Evolutionary conservation across 2,113 vertebrate species (phyloP).

Genomic region (Hemicordylus capensis): DNA sequence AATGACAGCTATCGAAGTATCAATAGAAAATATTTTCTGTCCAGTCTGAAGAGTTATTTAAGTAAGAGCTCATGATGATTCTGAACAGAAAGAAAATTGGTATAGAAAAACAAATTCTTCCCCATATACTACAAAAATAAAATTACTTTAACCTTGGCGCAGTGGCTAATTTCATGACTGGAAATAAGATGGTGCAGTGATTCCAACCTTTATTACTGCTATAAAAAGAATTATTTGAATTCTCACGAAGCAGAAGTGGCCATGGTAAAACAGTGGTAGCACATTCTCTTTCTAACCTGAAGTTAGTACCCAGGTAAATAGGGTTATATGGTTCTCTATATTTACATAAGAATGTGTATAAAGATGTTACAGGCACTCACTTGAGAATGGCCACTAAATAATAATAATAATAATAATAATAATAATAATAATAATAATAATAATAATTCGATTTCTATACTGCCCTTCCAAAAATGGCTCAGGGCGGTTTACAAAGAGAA

Average conservation of each 20-base stretch:
- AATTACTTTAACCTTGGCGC: slow-evolving; percentile 16
- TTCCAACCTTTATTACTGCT: not conserved
- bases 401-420: too few species aligned
- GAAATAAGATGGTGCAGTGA: not conserved
- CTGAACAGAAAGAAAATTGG: not conserved
- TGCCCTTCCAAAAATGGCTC: too few species aligned
- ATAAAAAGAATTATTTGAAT: not conserved
- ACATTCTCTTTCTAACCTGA: not conserved
- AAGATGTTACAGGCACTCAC: not conserved
- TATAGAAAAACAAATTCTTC: not conserved
- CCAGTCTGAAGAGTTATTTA: not conserved
- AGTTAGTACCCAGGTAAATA: not conserved
- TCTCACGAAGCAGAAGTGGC: not conserved
- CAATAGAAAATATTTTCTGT: not conserved
- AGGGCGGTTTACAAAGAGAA: too few species aligned
- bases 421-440: too few species aligned
- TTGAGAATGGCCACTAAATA: not conserved
- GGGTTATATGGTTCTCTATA: not conserved
- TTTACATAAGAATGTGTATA: not conserved
- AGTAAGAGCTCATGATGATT: not conserved
- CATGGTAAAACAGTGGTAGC: not conserved
- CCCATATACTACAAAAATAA: not conserved
- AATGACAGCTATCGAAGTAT: not conserved
- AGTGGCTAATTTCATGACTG: not conserved
- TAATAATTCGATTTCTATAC: too few species aligned